phyloP scores from a whole-genome alignment of 2,113 vertebrate species.

The Tychaedon coryphoeus region DNA sequence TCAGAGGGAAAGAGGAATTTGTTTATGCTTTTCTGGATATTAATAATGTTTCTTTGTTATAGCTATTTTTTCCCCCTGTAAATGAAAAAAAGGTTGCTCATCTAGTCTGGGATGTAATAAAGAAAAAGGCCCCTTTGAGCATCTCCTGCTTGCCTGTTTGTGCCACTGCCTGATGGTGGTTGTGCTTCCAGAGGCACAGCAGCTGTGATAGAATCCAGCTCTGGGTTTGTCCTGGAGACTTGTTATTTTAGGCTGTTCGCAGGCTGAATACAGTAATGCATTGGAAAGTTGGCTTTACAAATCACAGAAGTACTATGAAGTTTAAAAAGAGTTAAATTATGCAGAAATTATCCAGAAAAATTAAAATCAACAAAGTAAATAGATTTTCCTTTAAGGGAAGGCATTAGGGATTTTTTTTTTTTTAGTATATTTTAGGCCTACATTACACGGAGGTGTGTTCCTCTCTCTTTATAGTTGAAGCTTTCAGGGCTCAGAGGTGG shows the following conservation, averaged over 20 bases:
- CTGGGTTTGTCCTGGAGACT: constrained; percentile 26
- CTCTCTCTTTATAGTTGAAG: background rate
- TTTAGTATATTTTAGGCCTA: background rate
- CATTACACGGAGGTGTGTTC: background rate
- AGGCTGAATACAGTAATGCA: background rate
- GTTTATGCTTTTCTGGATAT: background rate
- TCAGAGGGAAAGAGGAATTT: background rate
- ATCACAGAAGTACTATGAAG: background rate
- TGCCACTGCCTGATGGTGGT: constrained; percentile 25
- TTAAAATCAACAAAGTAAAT: background rate
- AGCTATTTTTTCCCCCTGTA: background rate
- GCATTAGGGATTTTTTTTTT: background rate
- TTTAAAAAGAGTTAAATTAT: background rate
- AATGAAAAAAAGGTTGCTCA: background rate
- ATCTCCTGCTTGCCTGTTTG: constrained; percentile 1
- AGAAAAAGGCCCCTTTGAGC: background rate
- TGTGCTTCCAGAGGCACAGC: constrained; percentile 38
- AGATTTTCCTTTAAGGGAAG: background rate
- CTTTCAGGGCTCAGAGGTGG: background rate
- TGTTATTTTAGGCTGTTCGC: constrained; percentile 7
- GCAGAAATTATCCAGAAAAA: background rate
- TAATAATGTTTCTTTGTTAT: background rate
- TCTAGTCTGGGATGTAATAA: constrained; percentile 13
- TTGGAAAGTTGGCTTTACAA: constrained; percentile 11
- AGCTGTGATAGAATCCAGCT: constrained; percentile 7